Evolutionary conservation across 92 coral and sea anemone genomes (phyloP), one percentile per base, ranked within the genome.

Genomic region (Actinernus sp.): DNA sequence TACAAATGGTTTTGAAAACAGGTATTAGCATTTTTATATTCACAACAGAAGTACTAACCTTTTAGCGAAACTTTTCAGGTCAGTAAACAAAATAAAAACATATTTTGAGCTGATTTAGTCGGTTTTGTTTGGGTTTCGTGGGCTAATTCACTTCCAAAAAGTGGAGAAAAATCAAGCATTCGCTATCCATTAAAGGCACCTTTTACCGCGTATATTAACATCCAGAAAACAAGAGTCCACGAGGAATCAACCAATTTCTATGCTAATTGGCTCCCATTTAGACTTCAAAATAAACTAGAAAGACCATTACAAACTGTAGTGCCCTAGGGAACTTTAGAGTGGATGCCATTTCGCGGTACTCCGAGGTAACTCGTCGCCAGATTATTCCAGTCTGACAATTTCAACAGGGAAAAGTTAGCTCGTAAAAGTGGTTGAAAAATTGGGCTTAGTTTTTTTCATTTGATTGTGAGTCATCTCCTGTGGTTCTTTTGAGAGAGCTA

Each of bases 181-280:
- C 55, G 36, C 45, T 64, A 58, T n/a, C 84, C 76, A 80, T 74
- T 89, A 89, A 64, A 65, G 50, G 61, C 49, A 51, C 79, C 67
- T 75, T 89, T 85, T 88, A 88, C 61, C 65, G 77, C 73, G 74
- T 81, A 71, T 74, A 81, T 74, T 69, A 68, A 59, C 71, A 78
- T 68, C 73, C 90, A 87, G 89, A 90, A 69, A 73, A 54, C 67
- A 74, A 69, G 26, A 34, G 49, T 48, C 55, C 20, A 43, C 69
- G 14, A 12, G 21, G 31, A 44, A 37, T 71, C 28, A 70, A 65
- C 82, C 89, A 86, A 90, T 90, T 90, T 90, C 89, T 90, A 90
- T 90, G 97, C 93, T 90, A 90, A 90, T 90, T 86, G 84, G 74
- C 49, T 63, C 72, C 78, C 55, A 83, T 83, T 83, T 83, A 52